These are phyloP conservation scores for Latrodectus geometricus DNA, from an alignment of 1,140 invertebrate species.

Conservation along the genomic window DNA sequence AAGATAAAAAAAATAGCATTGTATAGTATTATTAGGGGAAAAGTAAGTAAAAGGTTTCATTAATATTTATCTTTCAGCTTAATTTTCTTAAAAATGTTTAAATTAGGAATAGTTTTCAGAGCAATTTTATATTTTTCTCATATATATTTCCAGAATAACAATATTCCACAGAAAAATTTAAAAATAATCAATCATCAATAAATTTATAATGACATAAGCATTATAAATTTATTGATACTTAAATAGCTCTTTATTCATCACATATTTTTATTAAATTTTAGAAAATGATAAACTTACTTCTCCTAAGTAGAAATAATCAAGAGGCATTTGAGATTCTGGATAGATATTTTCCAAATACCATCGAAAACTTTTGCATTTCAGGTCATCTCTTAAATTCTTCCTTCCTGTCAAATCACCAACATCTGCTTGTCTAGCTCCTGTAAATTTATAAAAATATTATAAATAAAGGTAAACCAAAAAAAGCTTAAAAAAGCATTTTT, in stretches of 20 bases:
- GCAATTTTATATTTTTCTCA: too few relatives aligned
- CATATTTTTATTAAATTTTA: constrained; percentile 64
- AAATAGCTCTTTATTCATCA: background rate
- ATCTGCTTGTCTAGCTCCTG: constrained; percentile 86
- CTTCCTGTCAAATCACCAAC: constrained; percentile 88
- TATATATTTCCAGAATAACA: too few relatives aligned
- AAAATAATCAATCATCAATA: background rate
- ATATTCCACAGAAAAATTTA: too few relatives aligned
- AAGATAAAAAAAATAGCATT: too few relatives aligned
- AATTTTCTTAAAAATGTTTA: too few relatives aligned
- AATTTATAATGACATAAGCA: background rate
- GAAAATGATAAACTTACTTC: constrained; percentile 76
- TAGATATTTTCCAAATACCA: constrained; percentile 91
- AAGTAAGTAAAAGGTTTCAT: too few relatives aligned
- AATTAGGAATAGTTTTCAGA: too few relatives aligned
- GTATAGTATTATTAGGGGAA: too few relatives aligned
- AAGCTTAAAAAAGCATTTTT: too few relatives aligned
- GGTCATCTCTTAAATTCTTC: constrained; percentile 78
- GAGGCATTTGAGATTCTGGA: constrained; percentile 95
- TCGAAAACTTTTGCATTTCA: constrained; percentile 96
- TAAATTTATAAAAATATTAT: constrained; percentile 73
- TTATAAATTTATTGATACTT: background rate
- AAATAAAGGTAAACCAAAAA: too few relatives aligned
- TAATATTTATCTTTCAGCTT: too few relatives aligned
- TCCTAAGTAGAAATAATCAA: constrained; percentile 95